Percentiles rank a stretch among this genome's conserved stretches.
These are phyloP conservation scores for Dasypus novemcinctus DNA, from an alignment of 2,113 vertebrate genomes.

Conservation along the genomic window DNA sequence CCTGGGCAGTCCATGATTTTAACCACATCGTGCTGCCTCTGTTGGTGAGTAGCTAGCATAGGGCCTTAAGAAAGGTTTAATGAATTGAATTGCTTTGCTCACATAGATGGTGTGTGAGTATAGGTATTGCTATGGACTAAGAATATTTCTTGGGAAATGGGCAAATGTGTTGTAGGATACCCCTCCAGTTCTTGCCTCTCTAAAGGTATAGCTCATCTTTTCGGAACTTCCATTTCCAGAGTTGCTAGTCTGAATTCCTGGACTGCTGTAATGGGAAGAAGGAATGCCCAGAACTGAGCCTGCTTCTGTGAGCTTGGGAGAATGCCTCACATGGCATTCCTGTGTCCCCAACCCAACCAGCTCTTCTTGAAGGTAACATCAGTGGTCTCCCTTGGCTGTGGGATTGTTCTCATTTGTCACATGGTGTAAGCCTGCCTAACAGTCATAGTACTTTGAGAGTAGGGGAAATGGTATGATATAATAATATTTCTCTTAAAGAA, in stretches of 20 bases:
- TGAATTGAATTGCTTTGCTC: background rate
- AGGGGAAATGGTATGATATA: constrained; percentile 19
- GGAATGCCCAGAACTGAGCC: background rate
- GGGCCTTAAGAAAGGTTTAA: background rate
- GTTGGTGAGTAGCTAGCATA: background rate
- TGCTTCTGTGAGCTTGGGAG: background rate
- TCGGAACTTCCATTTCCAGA: background rate
- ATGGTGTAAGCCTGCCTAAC: background rate
- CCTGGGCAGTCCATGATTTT: background rate
- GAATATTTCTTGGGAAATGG: background rate
- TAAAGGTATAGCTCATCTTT: background rate
- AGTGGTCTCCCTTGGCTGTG: background rate
- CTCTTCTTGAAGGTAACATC: background rate
- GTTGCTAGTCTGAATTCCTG: background rate
- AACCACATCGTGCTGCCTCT: background rate
- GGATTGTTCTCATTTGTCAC: background rate
- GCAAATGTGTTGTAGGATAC: background rate
- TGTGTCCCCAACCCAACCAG: background rate
- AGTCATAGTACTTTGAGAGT: constrained; percentile 29
- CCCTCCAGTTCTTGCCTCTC: background rate
- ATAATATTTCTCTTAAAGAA: constrained; percentile 5
- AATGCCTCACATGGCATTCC: background rate
- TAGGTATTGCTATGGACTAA: background rate
- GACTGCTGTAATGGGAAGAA: background rate
- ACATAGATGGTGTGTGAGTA: background rate